These are phyloP conservation scores for Caenorhabditis macrosperma DNA, from an alignment of 2,888 invertebrate species.

Conservation along the genomic window DNA sequence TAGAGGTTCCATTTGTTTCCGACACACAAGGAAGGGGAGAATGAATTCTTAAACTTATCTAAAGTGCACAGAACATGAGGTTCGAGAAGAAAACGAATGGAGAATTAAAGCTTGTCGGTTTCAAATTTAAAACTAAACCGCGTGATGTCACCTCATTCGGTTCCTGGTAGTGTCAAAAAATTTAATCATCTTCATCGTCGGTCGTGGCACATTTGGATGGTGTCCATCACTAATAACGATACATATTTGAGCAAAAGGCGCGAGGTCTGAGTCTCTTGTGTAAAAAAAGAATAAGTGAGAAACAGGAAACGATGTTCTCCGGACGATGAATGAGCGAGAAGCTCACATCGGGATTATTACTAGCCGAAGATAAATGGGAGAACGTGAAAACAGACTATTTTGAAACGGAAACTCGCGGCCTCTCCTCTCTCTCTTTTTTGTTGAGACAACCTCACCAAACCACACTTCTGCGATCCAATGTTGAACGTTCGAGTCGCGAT, in stretches of 20 bases:
- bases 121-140: constrained; percentile 10
- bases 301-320: constrained; percentile 44
- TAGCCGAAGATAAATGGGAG: constrained; percentile 13
- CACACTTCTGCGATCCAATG: neutral
- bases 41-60: neutral
- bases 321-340: constrained; percentile 16
- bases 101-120: neutral
- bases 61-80: constrained; percentile 1
- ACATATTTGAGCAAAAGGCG: constrained; percentile 9
- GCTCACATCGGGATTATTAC: constrained; percentile 26
- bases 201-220: too few relatives aligned
- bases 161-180: neutral
- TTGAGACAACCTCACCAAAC: neutral
- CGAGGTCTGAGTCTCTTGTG: constrained; percentile 5
- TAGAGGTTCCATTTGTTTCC: constrained; percentile 21
- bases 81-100: neutral
- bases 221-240: constrained; percentile 2
- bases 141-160: constrained; percentile 22
- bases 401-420: neutral
- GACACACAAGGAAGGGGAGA: constrained; percentile 1
- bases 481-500: neutral
- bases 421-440: neutral
- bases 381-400: constrained; percentile 30
- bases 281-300: neutral
- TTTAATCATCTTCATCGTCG: neutral